A percentile compares a stretch with the other conserved stretches of the same genome.
Conservation (phyloP, 2,797 vertebrate genomes). For the Sus cebifrons region DNA sequence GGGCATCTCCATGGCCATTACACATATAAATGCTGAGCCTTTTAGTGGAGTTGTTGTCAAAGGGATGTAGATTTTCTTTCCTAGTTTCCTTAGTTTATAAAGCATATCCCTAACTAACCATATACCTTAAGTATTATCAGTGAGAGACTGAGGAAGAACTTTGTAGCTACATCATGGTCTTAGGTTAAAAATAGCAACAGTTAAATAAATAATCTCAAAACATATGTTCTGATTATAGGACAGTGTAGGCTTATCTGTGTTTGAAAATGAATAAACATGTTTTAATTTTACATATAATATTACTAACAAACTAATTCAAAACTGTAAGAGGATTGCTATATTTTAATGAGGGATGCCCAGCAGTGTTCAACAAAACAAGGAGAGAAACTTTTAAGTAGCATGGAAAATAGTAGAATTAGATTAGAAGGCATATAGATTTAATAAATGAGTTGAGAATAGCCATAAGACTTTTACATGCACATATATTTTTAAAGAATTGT, state of each 20-base stretch:
- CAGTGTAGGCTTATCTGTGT: background rate
- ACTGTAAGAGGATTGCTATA: background rate
- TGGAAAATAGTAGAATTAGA: background rate
- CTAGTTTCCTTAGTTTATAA: slow-evolving; percentile 9
- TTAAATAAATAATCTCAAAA: slow-evolving; percentile 20
- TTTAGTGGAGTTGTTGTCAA: background rate
- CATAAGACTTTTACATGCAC: background rate
- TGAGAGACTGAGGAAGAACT: background rate
- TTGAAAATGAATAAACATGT: background rate
- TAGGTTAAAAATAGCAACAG: background rate
- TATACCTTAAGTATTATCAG: background rate
- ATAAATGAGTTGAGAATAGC: background rate
- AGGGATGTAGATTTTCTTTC: background rate
- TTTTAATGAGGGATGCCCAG: background rate
- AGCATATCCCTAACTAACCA: background rate
- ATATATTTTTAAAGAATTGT: background rate
- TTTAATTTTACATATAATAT: slow-evolving; percentile 16
- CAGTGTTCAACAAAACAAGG: background rate
- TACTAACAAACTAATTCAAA: slow-evolving; percentile 1
- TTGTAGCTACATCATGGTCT: background rate
- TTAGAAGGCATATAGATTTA: background rate
- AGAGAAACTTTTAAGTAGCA: background rate
- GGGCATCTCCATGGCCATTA: background rate
- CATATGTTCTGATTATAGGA: background rate
- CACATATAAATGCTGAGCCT: background rate